Percentiles rank a stretch among this genome's conserved stretches.
These are phyloP conservation scores for Drosophila acutilabella DNA, from an alignment of 2,888 invertebrate species.

Conservation along the genomic window DNA sequence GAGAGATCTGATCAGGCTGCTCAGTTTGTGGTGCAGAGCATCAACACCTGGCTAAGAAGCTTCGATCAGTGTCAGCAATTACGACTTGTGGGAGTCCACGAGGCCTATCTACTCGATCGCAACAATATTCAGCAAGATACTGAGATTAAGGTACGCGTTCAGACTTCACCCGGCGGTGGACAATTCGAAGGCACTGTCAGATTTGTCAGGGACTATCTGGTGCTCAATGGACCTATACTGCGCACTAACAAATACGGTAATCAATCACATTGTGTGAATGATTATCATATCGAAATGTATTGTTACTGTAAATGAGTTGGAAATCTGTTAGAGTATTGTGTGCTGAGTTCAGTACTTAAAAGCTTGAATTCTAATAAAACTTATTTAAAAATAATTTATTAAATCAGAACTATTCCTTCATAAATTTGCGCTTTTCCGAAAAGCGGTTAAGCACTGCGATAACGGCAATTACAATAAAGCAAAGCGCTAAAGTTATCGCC, in stretches of 20 bases:
- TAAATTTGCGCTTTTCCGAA: background rate
- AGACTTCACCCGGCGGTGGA: conserved; percentile 49
- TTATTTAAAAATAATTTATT: background rate
- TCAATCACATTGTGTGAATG: conserved; percentile 46
- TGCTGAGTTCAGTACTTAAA: background rate
- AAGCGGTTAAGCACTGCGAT: no score
- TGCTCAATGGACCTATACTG: conserved; percentile 43
- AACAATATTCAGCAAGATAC: background rate
- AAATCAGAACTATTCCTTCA: background rate
- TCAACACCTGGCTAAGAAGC: conserved; percentile 22
- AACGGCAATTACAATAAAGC: conserved; percentile 28
- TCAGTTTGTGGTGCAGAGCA: conserved; percentile 46
- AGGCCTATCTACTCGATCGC: conserved; percentile 27
- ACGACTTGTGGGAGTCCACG: conserved; percentile 15
- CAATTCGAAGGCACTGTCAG: conserved; percentile 46
- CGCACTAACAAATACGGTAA: conserved; percentile 45
- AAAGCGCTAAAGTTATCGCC: conserved; percentile 33
- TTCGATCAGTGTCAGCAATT: conserved; percentile 30
- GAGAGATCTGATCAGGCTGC: conserved; percentile 38
- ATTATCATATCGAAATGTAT: conserved; percentile 47
- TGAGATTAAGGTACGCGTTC: conserved; percentile 42
- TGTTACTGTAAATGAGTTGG: conserved; percentile 44
- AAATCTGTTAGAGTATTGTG: background rate
- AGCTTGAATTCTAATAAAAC: background rate
- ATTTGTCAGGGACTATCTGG: background rate